Evolutionary conservation across 2,113 vertebrate species (phyloP).

Genomic region (Prietella phreatophila): DNA sequence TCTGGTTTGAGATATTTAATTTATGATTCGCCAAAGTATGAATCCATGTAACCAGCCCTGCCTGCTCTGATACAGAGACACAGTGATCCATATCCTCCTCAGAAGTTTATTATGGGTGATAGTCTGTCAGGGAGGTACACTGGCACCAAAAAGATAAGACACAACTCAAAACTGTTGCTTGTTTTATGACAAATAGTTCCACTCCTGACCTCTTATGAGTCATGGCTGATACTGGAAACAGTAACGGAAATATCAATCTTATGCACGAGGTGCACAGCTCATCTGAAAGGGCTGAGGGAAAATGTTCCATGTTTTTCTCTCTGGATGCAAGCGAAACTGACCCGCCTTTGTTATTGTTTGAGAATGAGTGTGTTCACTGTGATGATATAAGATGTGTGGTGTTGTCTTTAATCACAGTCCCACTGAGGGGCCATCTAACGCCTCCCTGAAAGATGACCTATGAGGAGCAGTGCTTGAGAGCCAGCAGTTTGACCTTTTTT

Average conservation of each 20-base stretch:
- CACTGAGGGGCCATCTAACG: constrained; percentile 59
- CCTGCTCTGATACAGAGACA: constrained; percentile 24
- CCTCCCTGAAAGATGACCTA: constrained; percentile 51
- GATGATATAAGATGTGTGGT: constrained; percentile 54
- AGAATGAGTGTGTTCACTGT: constrained; percentile 55
- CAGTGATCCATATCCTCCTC: neutral
- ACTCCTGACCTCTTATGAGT: constrained; percentile 59
- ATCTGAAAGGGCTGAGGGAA: constrained; percentile 54
- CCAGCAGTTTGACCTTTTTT: constrained; percentile 50
- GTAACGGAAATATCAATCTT: constrained; percentile 61
- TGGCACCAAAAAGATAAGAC: constrained; percentile 33
- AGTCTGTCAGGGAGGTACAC: neutral
- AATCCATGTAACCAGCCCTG: neutral
- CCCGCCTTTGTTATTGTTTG: constrained; percentile 68
- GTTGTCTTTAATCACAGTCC: constrained; percentile 64
- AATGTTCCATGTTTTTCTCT: constrained; percentile 63
- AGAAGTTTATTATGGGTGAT: neutral
- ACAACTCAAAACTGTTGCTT: constrained; percentile 40
- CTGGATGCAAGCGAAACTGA: constrained; percentile 65
- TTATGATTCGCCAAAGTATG: constrained; percentile 54
- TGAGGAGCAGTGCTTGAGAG: constrained; percentile 47
- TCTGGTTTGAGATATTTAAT: constrained; percentile 49
- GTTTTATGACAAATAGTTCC: constrained; percentile 56
- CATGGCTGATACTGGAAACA: constrained; percentile 63
- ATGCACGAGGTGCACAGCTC: constrained; percentile 52